Conservation (phyloP, 2,888 invertebrate species). For the Cephalotes varians region DNA sequence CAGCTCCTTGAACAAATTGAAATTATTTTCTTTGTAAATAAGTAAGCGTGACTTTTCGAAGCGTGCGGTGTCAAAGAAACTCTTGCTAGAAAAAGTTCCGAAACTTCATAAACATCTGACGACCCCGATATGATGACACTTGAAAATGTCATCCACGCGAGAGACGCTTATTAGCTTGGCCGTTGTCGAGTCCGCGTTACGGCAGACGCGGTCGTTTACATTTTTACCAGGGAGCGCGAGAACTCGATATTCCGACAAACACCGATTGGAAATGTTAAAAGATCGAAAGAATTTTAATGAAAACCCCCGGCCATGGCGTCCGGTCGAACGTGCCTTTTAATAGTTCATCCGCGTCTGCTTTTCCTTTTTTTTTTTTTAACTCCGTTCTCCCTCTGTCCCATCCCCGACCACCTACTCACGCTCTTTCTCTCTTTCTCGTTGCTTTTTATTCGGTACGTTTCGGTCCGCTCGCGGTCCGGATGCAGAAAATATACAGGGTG, state of each 20-base stretch:
- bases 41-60: not conserved
- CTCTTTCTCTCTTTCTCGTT: slow-evolving; percentile 39
- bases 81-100: slow-evolving; percentile 11
- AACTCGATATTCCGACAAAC: slow-evolving; percentile 78
- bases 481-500: slow-evolving; percentile 72
- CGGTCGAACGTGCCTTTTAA: slow-evolving; percentile 79
- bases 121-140: slow-evolving; percentile 26
- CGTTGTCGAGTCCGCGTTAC: slow-evolving; percentile 52
- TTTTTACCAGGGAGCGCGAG: slow-evolving; percentile 73
- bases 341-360: slow-evolving; percentile 77
- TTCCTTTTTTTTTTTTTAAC: slow-evolving; percentile 53
- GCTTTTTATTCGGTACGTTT: slow-evolving; percentile 74
- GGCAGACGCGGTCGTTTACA: slow-evolving; percentile 66
- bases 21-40: not conserved
- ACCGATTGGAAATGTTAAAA: slow-evolving; percentile 83
- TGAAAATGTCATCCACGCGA: slow-evolving; percentile 47
- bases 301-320: slow-evolving; percentile 79
- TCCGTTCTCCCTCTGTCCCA: slow-evolving; percentile 48
- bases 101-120: slow-evolving; percentile 29
- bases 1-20: not conserved
- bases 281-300: slow-evolving; percentile 86
- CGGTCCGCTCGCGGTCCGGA: slow-evolving; percentile 74
- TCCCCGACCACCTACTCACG: slow-evolving; percentile 29
- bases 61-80: not conserved
- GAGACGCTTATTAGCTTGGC: slow-evolving; percentile 48